Base-by-base conservation (phyloP, 2,113 vertebrate species). In the Anser brachyrhynchus region DNA sequence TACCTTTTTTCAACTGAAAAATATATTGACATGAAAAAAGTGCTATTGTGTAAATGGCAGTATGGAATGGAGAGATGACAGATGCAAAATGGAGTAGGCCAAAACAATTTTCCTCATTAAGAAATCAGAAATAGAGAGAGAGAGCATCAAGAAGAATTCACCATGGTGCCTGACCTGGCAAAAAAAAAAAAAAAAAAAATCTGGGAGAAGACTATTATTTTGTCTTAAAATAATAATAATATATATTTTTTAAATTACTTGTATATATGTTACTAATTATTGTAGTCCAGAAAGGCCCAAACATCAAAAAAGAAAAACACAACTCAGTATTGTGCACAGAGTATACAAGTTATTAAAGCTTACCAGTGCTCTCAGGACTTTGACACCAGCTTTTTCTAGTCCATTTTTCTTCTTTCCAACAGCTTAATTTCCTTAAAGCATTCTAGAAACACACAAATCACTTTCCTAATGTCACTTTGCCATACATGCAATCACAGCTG, bases 1-100 rank as follows among this genome's bases (percentile, higher is more conserved):
- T 81, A 26, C 54, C 16, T 57, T 74, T 90, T 92, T 95, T 51
- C 58, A 92, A 83, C 59, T 84, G 59, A 91, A 93, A 90, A 93
- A 62, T 76, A 57, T 22, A 75, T 57, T 78, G 58, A 5, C 54
- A 73, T 64, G 49, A 72, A 91, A 74, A 64, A 84, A 78, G 31
- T 14, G 20, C 11, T 84, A 18, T 79, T 91, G 43, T 86, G 29
- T 49, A 73, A 73, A 54, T 71, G 37, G 59, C 11, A 33, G 22
- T 90, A 37, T 82, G 57, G 62, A 93, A 82, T 65, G 35, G 33
- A 90, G 72, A 92, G 91, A 79, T 66, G 44, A 74, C 39, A 89
- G 59, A 33, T 35, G 43, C 18, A 64, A 76, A 0, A 1, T 72
- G 44, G 81, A 95, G 74, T 15, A 95, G 29, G 54, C 18, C 4